Evolutionary conservation across 2,113 vertebrate species (phyloP).

Genomic region (Apistogramma diplotaenia): DNA sequence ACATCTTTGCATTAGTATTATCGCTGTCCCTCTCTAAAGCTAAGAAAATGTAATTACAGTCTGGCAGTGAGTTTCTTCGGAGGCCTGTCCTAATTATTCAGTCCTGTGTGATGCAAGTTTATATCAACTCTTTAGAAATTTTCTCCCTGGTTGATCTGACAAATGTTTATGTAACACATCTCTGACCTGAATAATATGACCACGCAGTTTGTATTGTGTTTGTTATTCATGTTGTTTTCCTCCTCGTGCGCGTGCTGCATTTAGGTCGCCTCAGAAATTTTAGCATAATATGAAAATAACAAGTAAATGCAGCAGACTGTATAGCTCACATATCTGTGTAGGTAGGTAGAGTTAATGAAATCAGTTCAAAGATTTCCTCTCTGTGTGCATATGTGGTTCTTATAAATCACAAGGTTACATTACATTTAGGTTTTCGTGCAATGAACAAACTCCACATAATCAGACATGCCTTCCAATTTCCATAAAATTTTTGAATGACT

Average conservation of each 20-base stretch:
- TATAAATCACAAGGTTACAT: background rate
- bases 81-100: constrained; percentile 18
- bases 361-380: background rate
- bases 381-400: background rate
- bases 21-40: background rate
- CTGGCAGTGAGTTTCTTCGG: background rate
- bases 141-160: background rate
- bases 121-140: background rate
- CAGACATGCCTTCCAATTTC: background rate
- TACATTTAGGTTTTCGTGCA: background rate
- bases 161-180: background rate
- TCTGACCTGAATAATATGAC: background rate
- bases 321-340: background rate
- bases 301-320: background rate
- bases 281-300: background rate
- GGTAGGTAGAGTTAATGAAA: background rate
- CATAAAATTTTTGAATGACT: constrained; percentile 10
- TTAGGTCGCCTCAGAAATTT: background rate
- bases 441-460: background rate
- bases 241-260: background rate
- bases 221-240: background rate
- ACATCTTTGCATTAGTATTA: background rate
- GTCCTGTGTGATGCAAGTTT: background rate
- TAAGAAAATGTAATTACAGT: background rate
- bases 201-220: background rate